Base-by-base conservation (phyloP, 2,888 invertebrate species). In the Rhogogaster chlorosoma region DNA sequence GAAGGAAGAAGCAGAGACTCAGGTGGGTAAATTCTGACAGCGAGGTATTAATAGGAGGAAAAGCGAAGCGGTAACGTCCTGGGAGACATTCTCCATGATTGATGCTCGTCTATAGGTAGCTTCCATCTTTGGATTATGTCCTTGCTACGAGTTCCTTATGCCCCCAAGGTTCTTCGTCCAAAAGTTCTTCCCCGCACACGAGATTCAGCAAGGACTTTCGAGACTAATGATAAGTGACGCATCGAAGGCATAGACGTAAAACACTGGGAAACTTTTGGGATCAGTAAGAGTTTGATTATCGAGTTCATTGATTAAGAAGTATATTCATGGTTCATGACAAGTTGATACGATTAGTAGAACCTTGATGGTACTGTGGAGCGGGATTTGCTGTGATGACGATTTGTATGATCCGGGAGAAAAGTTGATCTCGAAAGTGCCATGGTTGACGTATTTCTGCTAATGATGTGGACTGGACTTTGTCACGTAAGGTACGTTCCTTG, bases 51-150 rank as follows among this genome's bases (percentile, higher is more conserved):
- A 64, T 80, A 53, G 77, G 77, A 77, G 26, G 77, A 49, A 53
- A 77, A 80, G 61, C 61, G 80, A 61, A 80, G 80, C 80, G 77
- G 49, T 77, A 32, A 77, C 77, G 77, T 53, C 53, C 26, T 53
- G 77, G 53, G 61, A 36, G 80, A 80, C 57, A 61, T 61, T 61
- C 61, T 57, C 38, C 36, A 80, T 80, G 80, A 80, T 80, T 80
- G 80, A 80, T 80, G 80, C 80, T 61, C 80, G 80, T 42, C 49
- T 49, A 53, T 77, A 77, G 53, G 49, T 77, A 77, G 53, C 67
- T 18, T 18, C 77, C 77, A 53, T 77, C 57, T 80, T 61, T 80
- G 36, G 61, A 61, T n/a, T n/a, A 36, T 80, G 80, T 80, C 64
- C 80, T 57, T 53, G 49, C 77, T n/a, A 29, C 29, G 18, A 49